Conservation (phyloP, 2,797 vertebrate species). For the Molossus alvarezi region DNA sequence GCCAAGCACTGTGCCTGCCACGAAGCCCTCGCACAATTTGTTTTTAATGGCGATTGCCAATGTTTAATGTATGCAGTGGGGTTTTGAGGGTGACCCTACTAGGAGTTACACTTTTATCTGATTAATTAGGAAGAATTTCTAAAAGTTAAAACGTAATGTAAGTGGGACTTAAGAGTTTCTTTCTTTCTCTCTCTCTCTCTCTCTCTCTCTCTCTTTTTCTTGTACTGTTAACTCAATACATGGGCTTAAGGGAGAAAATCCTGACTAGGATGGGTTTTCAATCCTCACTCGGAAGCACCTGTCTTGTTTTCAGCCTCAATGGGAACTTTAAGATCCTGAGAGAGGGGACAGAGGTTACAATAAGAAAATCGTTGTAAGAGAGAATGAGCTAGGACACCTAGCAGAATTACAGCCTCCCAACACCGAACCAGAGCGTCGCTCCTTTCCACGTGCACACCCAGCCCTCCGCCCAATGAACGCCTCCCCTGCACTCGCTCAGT, state of each 20-base stretch:
- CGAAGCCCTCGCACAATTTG: background rate
- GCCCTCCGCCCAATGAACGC: background rate
- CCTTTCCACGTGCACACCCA: background rate
- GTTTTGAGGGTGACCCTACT: background rate
- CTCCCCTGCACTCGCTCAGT: background rate
- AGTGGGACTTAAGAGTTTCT: background rate
- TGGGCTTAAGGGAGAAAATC: background rate
- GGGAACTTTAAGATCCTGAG: background rate
- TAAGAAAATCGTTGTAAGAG: background rate
- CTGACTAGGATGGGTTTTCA: background rate
- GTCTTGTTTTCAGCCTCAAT: background rate
- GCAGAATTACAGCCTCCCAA: conserved; percentile 30
- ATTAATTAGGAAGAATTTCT: conserved; percentile 31
- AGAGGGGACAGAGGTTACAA: background rate
- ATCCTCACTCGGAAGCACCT: conserved; percentile 9
- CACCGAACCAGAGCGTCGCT: background rate
- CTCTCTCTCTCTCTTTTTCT: background rate
- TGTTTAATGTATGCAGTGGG: background rate
- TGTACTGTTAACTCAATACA: background rate
- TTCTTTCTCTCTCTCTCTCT: background rate
- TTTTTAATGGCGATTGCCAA: background rate
- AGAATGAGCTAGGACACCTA: conserved; percentile 31
- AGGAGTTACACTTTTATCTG: background rate
- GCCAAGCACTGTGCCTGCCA: background rate
- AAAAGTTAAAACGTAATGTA: conserved; percentile 6